A percentile compares a stretch with the other conserved stretches of the same genome.
phyloP scores from a whole-genome alignment of 2,113 vertebrate genomes.

The Opisthocomus hoazin region DNA sequence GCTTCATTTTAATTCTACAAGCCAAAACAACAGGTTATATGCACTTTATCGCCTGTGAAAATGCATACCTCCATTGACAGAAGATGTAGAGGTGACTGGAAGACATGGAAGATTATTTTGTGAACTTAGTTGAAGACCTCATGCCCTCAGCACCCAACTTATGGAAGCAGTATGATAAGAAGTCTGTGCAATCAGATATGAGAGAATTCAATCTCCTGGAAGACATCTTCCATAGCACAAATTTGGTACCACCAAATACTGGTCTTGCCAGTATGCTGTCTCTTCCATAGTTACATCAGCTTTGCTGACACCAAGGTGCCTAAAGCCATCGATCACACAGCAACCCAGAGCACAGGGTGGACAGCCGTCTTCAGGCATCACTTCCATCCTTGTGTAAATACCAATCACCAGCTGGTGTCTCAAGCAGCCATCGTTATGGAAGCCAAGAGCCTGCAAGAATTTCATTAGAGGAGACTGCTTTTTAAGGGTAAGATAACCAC shows the following conservation, averaged over 20 bases:
- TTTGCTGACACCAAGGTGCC: neutral
- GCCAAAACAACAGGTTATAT: neutral
- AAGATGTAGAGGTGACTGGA: neutral
- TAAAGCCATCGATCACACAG: neutral
- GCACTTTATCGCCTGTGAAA: neutral
- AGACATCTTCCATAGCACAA: neutral
- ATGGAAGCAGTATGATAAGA: neutral
- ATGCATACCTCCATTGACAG: neutral
- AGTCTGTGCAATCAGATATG: neutral
- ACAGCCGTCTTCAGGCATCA: neutral
- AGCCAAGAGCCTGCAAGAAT: neutral
- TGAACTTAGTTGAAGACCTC: neutral
- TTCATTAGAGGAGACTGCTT: neutral
- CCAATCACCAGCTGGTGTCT: neutral
- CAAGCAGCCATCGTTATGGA: neutral
- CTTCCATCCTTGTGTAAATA: neutral
- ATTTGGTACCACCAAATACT: neutral
- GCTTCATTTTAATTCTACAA: neutral
- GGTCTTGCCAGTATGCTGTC: neutral
- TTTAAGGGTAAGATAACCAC: neutral
- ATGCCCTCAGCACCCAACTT: neutral
- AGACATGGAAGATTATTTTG: neutral
- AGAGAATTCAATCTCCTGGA: neutral
- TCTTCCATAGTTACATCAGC: neutral
- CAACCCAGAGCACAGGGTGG: neutral